Conservation (phyloP, 2,888 invertebrate species). For the Coremacera marginata region DNA sequence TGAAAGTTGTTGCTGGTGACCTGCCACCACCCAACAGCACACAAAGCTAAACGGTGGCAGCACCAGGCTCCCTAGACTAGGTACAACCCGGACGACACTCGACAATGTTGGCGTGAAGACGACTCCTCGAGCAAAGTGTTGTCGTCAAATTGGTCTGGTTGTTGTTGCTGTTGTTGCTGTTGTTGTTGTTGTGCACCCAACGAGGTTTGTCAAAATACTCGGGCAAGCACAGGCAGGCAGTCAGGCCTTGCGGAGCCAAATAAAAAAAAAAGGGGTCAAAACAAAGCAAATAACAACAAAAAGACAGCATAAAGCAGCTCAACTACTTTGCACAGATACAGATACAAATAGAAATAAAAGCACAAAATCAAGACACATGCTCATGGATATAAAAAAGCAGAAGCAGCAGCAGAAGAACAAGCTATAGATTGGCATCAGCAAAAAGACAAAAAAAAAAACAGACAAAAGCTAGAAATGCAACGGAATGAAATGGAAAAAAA, state of each 20-base stretch:
- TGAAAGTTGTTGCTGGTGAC: no score
- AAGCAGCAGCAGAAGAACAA: not conserved
- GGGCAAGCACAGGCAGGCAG: not conserved
- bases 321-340: slow-evolving; percentile 2
- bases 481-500: slow-evolving; percentile 2
- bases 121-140: slow-evolving; percentile 5
- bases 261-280: not conserved
- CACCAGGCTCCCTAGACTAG: not conserved
- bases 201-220: slow-evolving; percentile 13
- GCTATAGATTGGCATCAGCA: not conserved
- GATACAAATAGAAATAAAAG: not conserved
- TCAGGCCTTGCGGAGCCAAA: not conserved
- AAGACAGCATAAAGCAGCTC: not conserved
- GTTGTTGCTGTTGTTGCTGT: slow-evolving; percentile 29
- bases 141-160: slow-evolving; percentile 29
- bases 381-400: not conserved
- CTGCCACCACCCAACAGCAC: slow-evolving; percentile 22
- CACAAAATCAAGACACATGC: not conserved
- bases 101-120: slow-evolving; percentile 28
- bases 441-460: not conserved
- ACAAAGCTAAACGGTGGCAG: not conserved
- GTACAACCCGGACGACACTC: not conserved
- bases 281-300: not conserved
- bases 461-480: not conserved
- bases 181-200: slow-evolving; percentile 9